Evolutionary conservation across 1,140 invertebrate genomes (phyloP).

Genomic region (Drosophila ficusphila): DNA sequence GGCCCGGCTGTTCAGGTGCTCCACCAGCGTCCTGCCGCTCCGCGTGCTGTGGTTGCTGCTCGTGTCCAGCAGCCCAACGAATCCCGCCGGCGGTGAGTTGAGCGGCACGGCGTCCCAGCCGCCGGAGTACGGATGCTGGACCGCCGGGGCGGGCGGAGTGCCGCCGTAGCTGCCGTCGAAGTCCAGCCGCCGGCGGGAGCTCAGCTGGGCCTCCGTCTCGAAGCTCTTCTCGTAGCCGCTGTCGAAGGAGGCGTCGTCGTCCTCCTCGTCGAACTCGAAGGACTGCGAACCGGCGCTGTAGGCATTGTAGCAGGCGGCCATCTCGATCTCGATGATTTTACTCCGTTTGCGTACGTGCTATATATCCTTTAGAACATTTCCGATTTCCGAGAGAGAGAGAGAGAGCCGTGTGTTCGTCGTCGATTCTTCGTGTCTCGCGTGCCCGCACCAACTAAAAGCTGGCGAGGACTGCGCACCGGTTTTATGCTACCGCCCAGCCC

Average conservation of each 20-base stretch:
- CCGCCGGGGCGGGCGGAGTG: constrained; percentile 6
- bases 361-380: constrained; percentile 29
- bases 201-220: constrained; percentile 78
- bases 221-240: constrained; percentile 89
- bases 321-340: constrained; percentile 14
- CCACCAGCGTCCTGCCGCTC: constrained; percentile 73
- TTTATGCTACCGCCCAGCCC: constrained; percentile 75
- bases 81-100: constrained; percentile 60
- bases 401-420: too few relatives aligned
- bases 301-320: constrained; percentile 80
- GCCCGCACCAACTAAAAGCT: constrained; percentile 82
- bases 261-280: constrained; percentile 87
- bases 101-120: constrained; percentile 46
- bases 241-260: constrained; percentile 88
- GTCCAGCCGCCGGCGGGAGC: constrained; percentile 64
- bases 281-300: constrained; percentile 73
- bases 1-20: constrained; percentile 74
- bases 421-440: constrained; percentile 63
- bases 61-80: constrained; percentile 67
- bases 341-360: too few relatives aligned
- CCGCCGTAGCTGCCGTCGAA: constrained; percentile 55
- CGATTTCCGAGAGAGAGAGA: constrained; percentile 18
- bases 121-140: constrained; percentile 32
- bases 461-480: constrained; percentile 66
- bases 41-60: constrained; percentile 79